Evolutionary conservation across 2,797 vertebrate genomes (phyloP).

Genomic region (Gymnocypris eckloni): DNA sequence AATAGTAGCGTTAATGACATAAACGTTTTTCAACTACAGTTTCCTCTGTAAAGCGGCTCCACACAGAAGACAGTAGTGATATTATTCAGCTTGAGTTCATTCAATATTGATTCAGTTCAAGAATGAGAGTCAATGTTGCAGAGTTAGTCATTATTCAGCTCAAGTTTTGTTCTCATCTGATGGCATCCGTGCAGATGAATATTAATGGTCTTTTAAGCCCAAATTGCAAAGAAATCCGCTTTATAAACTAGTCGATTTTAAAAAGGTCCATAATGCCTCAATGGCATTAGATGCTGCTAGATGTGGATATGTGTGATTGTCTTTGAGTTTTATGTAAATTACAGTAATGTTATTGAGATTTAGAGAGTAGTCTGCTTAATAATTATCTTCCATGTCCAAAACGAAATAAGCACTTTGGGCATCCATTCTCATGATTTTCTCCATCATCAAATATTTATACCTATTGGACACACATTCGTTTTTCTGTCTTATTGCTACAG

Average conservation of each 20-base stretch:
- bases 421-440: too few species aligned
- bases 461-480: neutral
- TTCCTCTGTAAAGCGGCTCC: too few species aligned
- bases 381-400: neutral
- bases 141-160: neutral
- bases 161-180: neutral
- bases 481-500: neutral
- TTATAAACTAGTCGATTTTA: neutral
- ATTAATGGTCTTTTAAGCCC: too few species aligned
- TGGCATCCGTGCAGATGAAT: too few species aligned
- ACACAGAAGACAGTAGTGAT: too few species aligned
- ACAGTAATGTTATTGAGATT: neutral
- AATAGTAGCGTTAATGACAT: too few species aligned
- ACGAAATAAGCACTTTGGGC: too few species aligned
- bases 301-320: neutral
- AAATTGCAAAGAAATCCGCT: neutral
- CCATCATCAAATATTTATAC: neutral
- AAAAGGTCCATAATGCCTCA: neutral
- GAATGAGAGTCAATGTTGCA: neutral
- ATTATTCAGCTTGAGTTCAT: too few species aligned
- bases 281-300: neutral
- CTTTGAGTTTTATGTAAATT: neutral
- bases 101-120: too few species aligned
- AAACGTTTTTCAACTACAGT: too few species aligned
- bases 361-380: neutral